These are phyloP conservation scores for Pimpla rufipes DNA, from an alignment of 2,888 invertebrate species.

Conservation along the genomic window DNA sequence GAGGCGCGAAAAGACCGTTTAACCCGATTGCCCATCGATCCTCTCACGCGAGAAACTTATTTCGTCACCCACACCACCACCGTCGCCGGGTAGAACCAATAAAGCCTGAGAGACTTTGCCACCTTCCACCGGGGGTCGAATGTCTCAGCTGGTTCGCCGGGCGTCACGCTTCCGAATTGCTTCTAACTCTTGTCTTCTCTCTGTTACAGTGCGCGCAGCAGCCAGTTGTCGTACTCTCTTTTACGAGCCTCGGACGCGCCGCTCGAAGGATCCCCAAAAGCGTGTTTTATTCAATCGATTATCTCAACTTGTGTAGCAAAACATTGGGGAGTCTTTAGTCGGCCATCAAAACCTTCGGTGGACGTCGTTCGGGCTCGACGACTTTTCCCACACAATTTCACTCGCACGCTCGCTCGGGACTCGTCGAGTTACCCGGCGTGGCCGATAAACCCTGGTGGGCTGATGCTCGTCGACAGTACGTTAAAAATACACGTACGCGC, in stretches of 20 bases:
- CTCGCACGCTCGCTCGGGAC: constrained; percentile 1
- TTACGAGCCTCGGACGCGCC: background rate
- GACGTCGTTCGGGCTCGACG: constrained; percentile 37
- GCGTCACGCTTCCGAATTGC: constrained; percentile 23
- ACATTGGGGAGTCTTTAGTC: background rate
- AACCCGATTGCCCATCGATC: constrained; percentile 83
- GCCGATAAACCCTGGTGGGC: constrained; percentile 28
- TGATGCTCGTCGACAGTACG: constrained; percentile 30
- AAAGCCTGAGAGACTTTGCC: constrained; percentile 73
- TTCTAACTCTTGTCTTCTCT: constrained; percentile 60
- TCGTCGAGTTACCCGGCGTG: constrained; percentile 6
- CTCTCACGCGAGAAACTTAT: constrained; percentile 68
- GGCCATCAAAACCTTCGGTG: background rate
- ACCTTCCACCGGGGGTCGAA: constrained; percentile 73
- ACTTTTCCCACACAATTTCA: constrained; percentile 50
- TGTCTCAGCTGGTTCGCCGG: constrained; percentile 22
- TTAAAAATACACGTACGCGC: constrained; percentile 29
- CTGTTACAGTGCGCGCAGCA: background rate
- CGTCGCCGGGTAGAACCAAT: constrained; percentile 77
- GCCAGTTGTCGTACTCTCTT: background rate
- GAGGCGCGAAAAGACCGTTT: constrained; percentile 82
- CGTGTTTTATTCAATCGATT: constrained; percentile 29
- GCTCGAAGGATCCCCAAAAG: background rate
- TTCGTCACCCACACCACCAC: constrained; percentile 70
- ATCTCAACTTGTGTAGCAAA: constrained; percentile 23